Evolutionary conservation across 2,888 invertebrate species (phyloP).

Genomic region (Anoplius nigerrimus): DNA sequence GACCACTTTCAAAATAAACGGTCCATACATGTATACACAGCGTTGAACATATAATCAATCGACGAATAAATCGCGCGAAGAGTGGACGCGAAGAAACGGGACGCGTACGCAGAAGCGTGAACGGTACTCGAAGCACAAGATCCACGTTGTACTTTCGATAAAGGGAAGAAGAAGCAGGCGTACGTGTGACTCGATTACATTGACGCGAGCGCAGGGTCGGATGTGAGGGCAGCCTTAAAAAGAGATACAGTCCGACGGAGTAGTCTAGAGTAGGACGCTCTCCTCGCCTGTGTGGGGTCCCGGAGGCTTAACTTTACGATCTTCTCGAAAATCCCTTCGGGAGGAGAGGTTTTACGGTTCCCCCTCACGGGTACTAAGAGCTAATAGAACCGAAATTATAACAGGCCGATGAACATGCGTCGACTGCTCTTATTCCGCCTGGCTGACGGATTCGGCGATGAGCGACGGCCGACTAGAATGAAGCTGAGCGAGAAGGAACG

Average conservation of each 20-base stretch:
- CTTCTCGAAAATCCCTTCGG: slow-evolving; percentile 66
- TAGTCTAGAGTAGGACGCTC: neutral
- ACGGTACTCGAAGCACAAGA: no score
- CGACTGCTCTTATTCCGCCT: slow-evolving; percentile 75
- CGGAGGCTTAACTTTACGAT: slow-evolving; percentile 73
- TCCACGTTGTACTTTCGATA: neutral
- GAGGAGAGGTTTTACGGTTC: slow-evolving; percentile 53
- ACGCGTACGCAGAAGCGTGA: no score
- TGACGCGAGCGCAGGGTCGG: no score
- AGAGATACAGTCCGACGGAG: neutral
- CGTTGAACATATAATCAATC: no score
- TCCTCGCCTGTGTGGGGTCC: slow-evolving; percentile 63
- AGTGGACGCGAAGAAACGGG: no score
- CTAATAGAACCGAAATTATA: slow-evolving; percentile 74
- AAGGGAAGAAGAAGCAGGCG: neutral
- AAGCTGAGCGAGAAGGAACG: no score
- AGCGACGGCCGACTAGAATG: no score
- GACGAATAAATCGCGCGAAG: no score
- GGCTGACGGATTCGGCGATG: slow-evolving; percentile 56
- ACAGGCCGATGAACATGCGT: slow-evolving; percentile 74
- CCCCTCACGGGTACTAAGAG: slow-evolving; percentile 51
- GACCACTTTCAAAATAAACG: no score
- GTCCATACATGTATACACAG: no score
- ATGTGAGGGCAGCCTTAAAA: no score
- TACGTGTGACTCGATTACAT: no score